phyloP scores from a whole-genome alignment of 2,888 invertebrate genomes.

The Lasioglossum villosulum region DNA sequence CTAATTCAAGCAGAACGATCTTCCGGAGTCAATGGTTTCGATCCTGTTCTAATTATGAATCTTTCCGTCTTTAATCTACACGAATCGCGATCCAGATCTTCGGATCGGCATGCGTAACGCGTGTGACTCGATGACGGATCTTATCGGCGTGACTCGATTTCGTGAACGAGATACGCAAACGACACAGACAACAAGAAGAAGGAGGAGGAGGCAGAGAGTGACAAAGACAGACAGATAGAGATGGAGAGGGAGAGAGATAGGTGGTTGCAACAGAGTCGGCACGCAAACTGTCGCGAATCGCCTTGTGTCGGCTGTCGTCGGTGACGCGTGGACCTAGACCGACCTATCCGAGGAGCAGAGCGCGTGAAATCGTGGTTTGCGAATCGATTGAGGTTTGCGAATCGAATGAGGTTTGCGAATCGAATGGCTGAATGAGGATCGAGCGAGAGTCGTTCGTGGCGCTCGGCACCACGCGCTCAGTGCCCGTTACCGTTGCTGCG shows the following conservation, averaged over 20 bases:
- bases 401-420: conserved; percentile 23
- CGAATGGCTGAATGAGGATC: conserved; percentile 55
- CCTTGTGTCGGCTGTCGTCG: neutral
- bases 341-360: conserved; percentile 6
- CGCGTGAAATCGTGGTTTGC: conserved; percentile 52
- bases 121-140: neutral
- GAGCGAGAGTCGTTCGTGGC: conserved; percentile 21
- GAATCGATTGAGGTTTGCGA: conserved; percentile 55
- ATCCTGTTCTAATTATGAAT: too few relatives aligned
- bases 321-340: conserved; percentile 5
- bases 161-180: neutral
- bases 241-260: neutral
- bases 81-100: neutral
- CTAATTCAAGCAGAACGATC: too few relatives aligned
- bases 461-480: conserved; percentile 14
- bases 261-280: neutral
- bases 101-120: neutral
- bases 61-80: neutral
- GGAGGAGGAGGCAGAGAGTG: neutral
- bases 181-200: neutral
- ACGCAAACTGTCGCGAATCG: neutral
- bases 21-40: too few relatives aligned
- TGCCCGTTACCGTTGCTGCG: conserved; percentile 11
- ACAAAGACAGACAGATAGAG: neutral
- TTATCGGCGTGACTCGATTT: neutral